phyloP scores from a whole-genome alignment of 2,888 invertebrate genomes.

The Drosophila mettleri region DNA sequence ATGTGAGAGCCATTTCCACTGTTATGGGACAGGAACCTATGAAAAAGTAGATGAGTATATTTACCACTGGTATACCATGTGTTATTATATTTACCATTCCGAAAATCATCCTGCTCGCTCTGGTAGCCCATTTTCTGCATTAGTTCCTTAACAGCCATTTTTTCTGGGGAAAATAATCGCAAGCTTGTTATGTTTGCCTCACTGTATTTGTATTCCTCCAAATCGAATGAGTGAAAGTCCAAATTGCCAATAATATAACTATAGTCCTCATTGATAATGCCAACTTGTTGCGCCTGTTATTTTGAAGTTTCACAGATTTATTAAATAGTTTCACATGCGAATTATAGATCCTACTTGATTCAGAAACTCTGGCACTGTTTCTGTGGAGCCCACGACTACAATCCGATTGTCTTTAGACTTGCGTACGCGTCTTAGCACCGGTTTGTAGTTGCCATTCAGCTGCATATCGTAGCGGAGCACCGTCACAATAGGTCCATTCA shows the following conservation, averaged over 20 bases:
- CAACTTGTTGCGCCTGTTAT: constrained; percentile 97
- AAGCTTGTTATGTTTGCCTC: constrained; percentile 93
- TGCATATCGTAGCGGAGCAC: constrained; percentile 88
- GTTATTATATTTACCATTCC: constrained; percentile 65
- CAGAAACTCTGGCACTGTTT: constrained; percentile 87
- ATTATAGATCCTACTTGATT: constrained; percentile 78
- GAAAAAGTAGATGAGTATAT: background rate
- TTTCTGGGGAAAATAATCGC: constrained; percentile 88
- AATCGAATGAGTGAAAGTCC: constrained; percentile 88
- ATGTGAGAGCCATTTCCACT: constrained; percentile 91
- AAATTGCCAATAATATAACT: constrained; percentile 92
- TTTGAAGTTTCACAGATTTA: background rate
- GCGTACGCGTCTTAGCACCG: constrained; percentile 89
- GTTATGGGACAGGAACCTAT: constrained; percentile 83
- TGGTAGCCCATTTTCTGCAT: constrained; percentile 71
- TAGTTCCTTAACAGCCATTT: constrained; percentile 85
- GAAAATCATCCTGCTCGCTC: constrained; percentile 67
- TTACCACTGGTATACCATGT: no score
- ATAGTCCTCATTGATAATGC: constrained; percentile 97
- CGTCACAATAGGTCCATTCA: constrained; percentile 86
- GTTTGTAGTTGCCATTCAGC: constrained; percentile 88
- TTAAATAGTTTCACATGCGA: background rate
- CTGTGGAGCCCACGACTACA: constrained; percentile 89
- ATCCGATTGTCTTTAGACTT: constrained; percentile 89
- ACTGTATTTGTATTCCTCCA: constrained; percentile 91